Evolutionary conservation across 2,797 vertebrate genomes (phyloP).

Genomic region (Protonibea diacanthus): DNA sequence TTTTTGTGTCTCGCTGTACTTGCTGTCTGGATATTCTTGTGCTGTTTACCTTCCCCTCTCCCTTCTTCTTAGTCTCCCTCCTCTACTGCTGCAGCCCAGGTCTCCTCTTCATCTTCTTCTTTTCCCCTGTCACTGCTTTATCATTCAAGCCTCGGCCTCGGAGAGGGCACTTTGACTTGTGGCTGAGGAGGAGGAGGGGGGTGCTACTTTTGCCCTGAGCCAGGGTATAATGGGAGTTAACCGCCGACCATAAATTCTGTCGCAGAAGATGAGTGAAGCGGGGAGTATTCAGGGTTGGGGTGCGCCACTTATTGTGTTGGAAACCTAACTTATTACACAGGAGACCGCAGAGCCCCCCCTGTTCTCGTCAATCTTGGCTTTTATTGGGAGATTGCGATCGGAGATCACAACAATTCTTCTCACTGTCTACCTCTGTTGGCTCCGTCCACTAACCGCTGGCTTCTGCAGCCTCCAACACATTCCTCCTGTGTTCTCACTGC

Average conservation of each 20-base stretch:
- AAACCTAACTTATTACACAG: constrained; percentile 70
- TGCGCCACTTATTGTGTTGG: constrained; percentile 65
- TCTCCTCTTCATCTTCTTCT: constrained; percentile 14
- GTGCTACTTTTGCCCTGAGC: constrained; percentile 52
- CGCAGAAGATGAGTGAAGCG: constrained; percentile 60
- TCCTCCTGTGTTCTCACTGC: constrained; percentile 31
- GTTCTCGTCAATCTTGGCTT: constrained; percentile 67
- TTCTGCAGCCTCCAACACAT: constrained; percentile 34
- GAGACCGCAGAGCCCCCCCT: constrained; percentile 53
- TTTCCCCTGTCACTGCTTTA: constrained; percentile 25
- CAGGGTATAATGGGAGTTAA: constrained; percentile 71
- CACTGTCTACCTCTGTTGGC: constrained; percentile 38
- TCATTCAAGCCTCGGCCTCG: constrained; percentile 42
- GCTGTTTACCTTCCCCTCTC: constrained; percentile 41
- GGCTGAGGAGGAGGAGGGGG: not conserved
- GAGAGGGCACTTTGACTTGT: constrained; percentile 57
- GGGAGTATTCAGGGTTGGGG: constrained; percentile 46
- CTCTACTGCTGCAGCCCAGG: not conserved
- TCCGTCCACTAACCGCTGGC: constrained; percentile 50
- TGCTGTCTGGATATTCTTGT: constrained; percentile 33
- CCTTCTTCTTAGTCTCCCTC: constrained; percentile 32
- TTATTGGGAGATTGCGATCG: constrained; percentile 69
- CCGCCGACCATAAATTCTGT: constrained; percentile 67
- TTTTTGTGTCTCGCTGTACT: constrained; percentile 41
- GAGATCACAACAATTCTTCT: constrained; percentile 59